Base-by-base conservation (phyloP, 2,888 invertebrate species). In the Nezara viridula region DNA sequence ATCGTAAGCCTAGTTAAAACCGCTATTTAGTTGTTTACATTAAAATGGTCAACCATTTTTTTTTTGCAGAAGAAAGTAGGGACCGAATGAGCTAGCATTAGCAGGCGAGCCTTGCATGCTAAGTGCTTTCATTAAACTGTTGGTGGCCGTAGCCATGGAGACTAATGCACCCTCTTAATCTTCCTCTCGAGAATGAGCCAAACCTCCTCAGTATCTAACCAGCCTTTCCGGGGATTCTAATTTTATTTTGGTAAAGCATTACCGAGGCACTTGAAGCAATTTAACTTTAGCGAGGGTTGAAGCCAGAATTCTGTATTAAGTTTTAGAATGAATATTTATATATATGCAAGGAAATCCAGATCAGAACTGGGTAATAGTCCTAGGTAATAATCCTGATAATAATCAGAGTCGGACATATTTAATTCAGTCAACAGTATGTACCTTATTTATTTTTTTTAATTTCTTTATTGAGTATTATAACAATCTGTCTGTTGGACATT, bases 81-180 rank as follows among this genome's bases (percentile, higher is more conserved):
- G 37, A 73, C 1, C 19, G 37, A 60, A 60, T 12, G 21, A 37
- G 66, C 7, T 27, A 21, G 37, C 44, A 47, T 81, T 81, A 81
- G 44, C 7, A 81, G 40, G 7, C 44, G 44, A 6, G 14, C n/a
- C 44, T 40, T 47, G 81, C 81, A 81, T 81, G 12, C 44, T 81
- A 81, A 81, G 44, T n/a, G 81, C 44, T 81, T 81, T 81, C 81
- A 81, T 47, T 81, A 81, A 81, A 81, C 44, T 21, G 81, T 40
- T 47, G 44, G 44, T 16, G n/a, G 4, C 44, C 44, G 81, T 44
- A 10, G 81, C 81, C 81, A 44, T 24, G 81, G 81, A 44, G 44
- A 81, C 81, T 81, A 81, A 81, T 81, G 81, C 44, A 24, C 10
- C 81, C 44, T 81, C 81, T 81, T 81, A 81, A 47, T 44, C 44